A percentile compares a stretch with the other conserved stretches of the same genome.
Conservation (phyloP, 2,113 vertebrate genomes). For the Elachura formosa region DNA sequence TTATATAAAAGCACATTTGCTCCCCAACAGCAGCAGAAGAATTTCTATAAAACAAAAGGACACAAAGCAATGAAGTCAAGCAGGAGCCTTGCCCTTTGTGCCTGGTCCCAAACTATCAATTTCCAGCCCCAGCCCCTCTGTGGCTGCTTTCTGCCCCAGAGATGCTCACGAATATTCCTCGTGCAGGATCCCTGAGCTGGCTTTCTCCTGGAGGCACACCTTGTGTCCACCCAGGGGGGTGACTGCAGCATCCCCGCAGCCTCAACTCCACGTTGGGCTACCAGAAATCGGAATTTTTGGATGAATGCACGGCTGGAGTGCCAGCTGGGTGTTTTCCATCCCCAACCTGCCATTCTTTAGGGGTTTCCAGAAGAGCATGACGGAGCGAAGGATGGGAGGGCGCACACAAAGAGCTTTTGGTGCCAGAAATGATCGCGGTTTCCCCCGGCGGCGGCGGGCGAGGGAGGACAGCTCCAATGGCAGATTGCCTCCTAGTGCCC, state of each 20-base stretch:
- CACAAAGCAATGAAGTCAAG: not conserved
- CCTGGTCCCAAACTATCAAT: not conserved
- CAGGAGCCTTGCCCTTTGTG: not conserved
- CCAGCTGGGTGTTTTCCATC: not conserved
- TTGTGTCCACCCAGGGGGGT: not conserved
- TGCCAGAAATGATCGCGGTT: not conserved
- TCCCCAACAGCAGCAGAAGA: not conserved
- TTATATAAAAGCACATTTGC: not conserved
- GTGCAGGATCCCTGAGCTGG: not conserved
- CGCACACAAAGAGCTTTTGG: not conserved
- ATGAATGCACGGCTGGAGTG: accelerated
- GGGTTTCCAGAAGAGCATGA: too few species aligned
- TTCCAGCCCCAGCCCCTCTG: not conserved
- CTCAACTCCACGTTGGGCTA: too few species aligned
- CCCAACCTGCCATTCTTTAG: accelerated
- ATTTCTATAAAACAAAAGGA: not conserved
- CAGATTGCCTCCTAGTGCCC: conserved; percentile 53
- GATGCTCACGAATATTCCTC: not conserved
- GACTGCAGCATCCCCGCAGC: too few species aligned
- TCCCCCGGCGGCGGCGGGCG: not conserved
- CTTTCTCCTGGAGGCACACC: not conserved
- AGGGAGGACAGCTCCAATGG: not conserved
- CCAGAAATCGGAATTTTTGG: not conserved
- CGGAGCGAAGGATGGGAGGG: accelerated
- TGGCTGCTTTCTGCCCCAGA: not conserved